These are phyloP conservation scores for Phenganax marumi DNA, from an alignment of 92 coral and sea anemone genomes.

Conservation along the genomic window DNA sequence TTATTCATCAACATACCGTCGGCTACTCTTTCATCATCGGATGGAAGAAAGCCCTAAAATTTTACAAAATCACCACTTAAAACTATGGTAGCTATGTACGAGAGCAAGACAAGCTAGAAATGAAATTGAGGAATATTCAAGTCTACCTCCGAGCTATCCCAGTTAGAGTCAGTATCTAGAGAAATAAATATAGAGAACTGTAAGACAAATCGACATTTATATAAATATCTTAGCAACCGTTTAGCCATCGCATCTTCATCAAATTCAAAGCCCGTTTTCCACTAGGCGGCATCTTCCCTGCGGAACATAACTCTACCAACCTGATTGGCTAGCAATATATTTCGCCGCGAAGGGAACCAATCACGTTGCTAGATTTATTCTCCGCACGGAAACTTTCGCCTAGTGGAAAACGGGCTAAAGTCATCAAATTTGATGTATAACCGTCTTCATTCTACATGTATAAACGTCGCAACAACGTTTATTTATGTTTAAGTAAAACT, in stretches of 20 bases:
- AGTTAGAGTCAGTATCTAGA: conserved; percentile 69
- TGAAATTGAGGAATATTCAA: not conserved
- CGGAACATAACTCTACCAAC: no score
- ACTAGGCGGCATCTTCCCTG: no score
- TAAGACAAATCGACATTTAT: not conserved
- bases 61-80: not conserved
- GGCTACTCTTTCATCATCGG: conserved; percentile 16
- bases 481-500: no score
- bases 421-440: no score
- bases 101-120: not conserved
- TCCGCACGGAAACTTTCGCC: no score
- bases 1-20: not conserved
- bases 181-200: not conserved
- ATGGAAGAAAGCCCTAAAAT: conserved; percentile 31
- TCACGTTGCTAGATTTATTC: no score
- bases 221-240: not conserved
- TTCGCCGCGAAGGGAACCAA: no score
- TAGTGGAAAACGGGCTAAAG: no score
- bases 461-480: no score
- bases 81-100: not conserved
- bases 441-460: no score
- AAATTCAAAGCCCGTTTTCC: no score
- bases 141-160: conserved; percentile 94
- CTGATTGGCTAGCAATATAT: no score
- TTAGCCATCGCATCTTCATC: not conserved